Evolutionary conservation across 2,113 vertebrate genomes (phyloP).

Genomic region (Turnix velox): DNA sequence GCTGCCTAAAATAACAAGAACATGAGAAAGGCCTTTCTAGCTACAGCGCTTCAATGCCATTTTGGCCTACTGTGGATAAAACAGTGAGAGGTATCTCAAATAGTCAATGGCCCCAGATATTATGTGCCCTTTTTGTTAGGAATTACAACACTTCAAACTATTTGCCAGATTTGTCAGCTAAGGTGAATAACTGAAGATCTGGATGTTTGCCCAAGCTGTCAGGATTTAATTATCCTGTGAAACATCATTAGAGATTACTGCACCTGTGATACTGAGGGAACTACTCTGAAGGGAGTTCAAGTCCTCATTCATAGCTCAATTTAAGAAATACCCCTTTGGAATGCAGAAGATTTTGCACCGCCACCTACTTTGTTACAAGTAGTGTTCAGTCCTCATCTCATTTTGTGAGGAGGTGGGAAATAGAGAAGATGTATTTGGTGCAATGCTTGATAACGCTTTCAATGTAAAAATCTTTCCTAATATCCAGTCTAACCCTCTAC

Average conservation of each 20-base stretch:
- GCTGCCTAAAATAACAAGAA: slow-evolving; percentile 13
- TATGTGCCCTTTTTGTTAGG: not conserved
- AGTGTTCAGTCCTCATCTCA: not conserved
- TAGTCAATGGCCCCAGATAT: not conserved
- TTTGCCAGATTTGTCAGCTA: slow-evolving; percentile 20
- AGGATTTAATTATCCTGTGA: slow-evolving; percentile 25
- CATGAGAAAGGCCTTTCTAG: not conserved
- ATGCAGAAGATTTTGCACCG: not conserved
- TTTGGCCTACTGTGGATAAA: not conserved
- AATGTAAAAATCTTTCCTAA: no score
- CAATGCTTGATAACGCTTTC: no score
- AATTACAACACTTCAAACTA: slow-evolving; percentile 9
- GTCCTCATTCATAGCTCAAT: not conserved
- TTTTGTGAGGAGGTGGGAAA: not conserved
- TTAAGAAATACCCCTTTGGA: not conserved
- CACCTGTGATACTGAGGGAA: not conserved
- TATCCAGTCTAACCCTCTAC: no score
- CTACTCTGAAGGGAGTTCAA: not conserved
- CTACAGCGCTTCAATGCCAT: not conserved
- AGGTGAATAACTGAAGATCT: slow-evolving; percentile 18
- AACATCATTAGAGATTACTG: slow-evolving; percentile 20
- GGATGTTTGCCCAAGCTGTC: slow-evolving; percentile 22
- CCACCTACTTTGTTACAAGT: not conserved
- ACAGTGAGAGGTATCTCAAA: not conserved
- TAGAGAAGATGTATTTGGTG: not conserved